Percentiles rank a stretch among this genome's conserved stretches.
Evolutionary conservation across 2,113 vertebrate species (phyloP).

Genomic region (Apistogramma diplotaenia): DNA sequence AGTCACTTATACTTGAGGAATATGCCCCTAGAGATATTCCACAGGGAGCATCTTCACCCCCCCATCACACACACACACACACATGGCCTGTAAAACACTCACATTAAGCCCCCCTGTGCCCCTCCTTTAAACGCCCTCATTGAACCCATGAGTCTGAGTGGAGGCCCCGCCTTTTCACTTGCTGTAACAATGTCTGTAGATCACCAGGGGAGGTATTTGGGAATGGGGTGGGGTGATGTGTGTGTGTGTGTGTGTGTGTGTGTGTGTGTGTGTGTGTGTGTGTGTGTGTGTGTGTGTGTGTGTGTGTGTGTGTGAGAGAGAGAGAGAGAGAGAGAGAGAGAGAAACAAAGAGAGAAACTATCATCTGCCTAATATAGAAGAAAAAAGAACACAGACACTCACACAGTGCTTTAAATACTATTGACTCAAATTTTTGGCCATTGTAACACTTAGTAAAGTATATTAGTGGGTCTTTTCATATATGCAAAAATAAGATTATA

Average conservation of each 20-base stretch:
- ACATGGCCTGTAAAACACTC: conserved; percentile 24
- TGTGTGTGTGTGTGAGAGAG: neutral
- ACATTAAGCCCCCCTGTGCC: neutral
- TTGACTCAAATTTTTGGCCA: neutral
- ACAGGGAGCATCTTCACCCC: neutral
- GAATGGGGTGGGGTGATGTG: neutral
- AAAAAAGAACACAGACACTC: neutral
- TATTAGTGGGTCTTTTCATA: neutral
- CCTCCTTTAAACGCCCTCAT: conserved; percentile 44
- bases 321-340: neutral
- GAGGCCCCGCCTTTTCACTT: conserved; percentile 29
- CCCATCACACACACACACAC: neutral
- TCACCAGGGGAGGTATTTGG: conserved; percentile 16
- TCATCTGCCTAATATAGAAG: neutral
- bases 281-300: neutral
- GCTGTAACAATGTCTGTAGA: conserved; percentile 48
- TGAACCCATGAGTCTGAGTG: conserved; percentile 47
- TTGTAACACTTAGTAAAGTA: neutral
- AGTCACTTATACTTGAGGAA: conserved; percentile 6
- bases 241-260: neutral
- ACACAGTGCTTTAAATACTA: no score
- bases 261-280: neutral
- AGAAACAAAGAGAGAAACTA: neutral
- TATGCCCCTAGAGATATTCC: neutral
- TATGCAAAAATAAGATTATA: no score